Percentiles rank a stretch among this genome's conserved stretches.
These are phyloP conservation scores for Planiliza haematocheilus DNA, from an alignment of 2,113 vertebrate species.

Conservation along the genomic window DNA sequence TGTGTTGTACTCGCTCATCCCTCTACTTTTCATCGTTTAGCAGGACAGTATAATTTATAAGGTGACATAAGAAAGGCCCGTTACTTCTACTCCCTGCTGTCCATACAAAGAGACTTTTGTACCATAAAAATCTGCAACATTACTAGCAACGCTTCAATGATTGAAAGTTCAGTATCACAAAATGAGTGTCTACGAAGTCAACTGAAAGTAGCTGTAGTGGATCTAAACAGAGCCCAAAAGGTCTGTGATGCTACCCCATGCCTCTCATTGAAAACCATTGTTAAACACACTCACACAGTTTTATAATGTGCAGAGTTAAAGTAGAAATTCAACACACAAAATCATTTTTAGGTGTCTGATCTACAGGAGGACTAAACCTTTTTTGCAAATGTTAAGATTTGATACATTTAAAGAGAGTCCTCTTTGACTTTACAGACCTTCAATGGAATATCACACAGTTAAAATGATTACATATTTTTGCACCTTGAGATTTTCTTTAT, in stretches of 20 bases:
- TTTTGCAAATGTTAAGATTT: too few species aligned
- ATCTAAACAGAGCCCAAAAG: slow-evolving; percentile 51
- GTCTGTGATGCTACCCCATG: slow-evolving; percentile 48
- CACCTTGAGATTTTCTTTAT: neutral
- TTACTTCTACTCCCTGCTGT: slow-evolving; percentile 40
- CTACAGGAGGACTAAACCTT: slow-evolving; percentile 3
- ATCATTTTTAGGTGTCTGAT: slow-evolving; percentile 19
- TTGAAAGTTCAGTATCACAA: slow-evolving; percentile 70
- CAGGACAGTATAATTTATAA: slow-evolving; percentile 15
- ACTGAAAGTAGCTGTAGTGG: slow-evolving; percentile 62
- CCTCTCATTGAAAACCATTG: slow-evolving; percentile 16
- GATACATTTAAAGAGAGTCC: too few species aligned
- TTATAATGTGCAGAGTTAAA: slow-evolving; percentile 28
- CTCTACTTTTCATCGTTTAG: slow-evolving; percentile 69
- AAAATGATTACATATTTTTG: slow-evolving; percentile 10
- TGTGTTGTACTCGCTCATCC: slow-evolving; percentile 60
- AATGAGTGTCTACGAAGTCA: slow-evolving; percentile 42
- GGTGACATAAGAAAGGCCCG: slow-evolving; percentile 67
- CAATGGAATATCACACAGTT: neutral
- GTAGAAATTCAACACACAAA: slow-evolving; percentile 36
- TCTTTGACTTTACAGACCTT: too few species aligned
- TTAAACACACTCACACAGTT: neutral
- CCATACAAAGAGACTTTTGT: slow-evolving; percentile 62
- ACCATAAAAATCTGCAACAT: slow-evolving; percentile 75
- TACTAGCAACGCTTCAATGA: slow-evolving; percentile 62